Evolutionary conservation across 2,888 invertebrate genomes (phyloP).

Genomic region (Erebia ligea): DNA sequence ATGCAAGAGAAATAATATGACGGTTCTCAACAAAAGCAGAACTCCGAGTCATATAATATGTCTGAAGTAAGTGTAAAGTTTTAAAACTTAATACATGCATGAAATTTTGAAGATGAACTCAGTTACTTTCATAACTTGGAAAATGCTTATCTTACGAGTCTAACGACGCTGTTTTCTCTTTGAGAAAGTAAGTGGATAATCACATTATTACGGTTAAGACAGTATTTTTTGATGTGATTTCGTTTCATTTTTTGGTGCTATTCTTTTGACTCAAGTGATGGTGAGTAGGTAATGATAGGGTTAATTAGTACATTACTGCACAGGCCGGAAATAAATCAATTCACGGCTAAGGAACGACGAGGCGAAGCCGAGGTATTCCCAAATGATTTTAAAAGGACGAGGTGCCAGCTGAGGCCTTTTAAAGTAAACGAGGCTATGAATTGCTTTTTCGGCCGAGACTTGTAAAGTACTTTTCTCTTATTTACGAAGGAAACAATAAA

Average conservation of each 20-base stretch:
- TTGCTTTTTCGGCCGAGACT: no score
- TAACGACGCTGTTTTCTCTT: conserved; percentile 11
- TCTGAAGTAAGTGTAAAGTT: conserved; percentile 20
- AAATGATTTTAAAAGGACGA: no score
- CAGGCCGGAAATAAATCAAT: no score
- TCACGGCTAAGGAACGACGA: no score
- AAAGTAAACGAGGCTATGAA: no score
- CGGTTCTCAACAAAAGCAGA: neutral
- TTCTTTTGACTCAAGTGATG: no score
- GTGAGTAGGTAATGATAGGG: no score
- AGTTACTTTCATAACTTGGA: conserved; percentile 12
- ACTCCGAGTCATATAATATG: conserved; percentile 5
- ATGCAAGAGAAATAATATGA: conserved; percentile 8
- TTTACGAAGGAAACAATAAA: no score
- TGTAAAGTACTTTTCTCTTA: no score
- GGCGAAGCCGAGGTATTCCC: no score
- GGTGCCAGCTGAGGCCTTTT: no score
- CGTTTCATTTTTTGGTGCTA: neutral
- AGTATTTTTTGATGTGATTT: neutral
- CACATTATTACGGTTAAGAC: neutral
- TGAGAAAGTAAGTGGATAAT: conserved; percentile 4
- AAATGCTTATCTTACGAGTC: conserved; percentile 9
- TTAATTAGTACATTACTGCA: no score
- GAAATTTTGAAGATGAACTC: conserved; percentile 19
- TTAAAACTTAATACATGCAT: conserved; percentile 21